A percentile compares a stretch with the other conserved stretches of the same genome.
Conservation (phyloP, 2,797 vertebrate species). For the Tokudaia muenninki region DNA sequence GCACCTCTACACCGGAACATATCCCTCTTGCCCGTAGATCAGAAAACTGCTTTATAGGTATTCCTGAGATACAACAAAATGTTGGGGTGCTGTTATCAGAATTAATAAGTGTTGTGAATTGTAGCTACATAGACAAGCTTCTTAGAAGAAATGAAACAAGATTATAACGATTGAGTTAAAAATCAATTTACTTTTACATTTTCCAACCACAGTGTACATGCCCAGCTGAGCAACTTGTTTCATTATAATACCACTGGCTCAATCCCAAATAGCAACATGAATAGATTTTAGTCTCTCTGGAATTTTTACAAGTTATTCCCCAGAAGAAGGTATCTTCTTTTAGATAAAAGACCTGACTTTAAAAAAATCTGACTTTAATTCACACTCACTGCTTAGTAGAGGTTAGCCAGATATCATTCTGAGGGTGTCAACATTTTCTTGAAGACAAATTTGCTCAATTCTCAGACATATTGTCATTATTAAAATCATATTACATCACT, state of each 20-base stretch:
- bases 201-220: slow-evolving; percentile 74
- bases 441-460: slow-evolving; percentile 47
- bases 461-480: slow-evolving; percentile 62
- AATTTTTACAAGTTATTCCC: neutral
- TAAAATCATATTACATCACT: slow-evolving; percentile 55
- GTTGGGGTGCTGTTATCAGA: slow-evolving; percentile 49
- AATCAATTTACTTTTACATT: slow-evolving; percentile 76
- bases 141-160: slow-evolving; percentile 65
- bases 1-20: neutral
- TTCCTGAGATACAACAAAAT: slow-evolving; percentile 17
- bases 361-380: slow-evolving; percentile 60
- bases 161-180: slow-evolving; percentile 67
- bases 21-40: neutral
- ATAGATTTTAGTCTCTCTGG: slow-evolving; percentile 61
- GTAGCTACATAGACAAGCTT: slow-evolving; percentile 16
- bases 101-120: slow-evolving; percentile 69
- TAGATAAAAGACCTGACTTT: neutral
- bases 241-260: slow-evolving; percentile 65
- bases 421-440: slow-evolving; percentile 59
- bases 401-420: slow-evolving; percentile 53
- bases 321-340: neutral
- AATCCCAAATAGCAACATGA: slow-evolving; percentile 66
- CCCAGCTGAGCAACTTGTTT: slow-evolving; percentile 74
- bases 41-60: slow-evolving; percentile 50
- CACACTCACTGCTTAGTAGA: slow-evolving; percentile 52